phyloP scores from a whole-genome alignment of 2,888 invertebrate genomes.

The Coecobrya sp. region DNA sequence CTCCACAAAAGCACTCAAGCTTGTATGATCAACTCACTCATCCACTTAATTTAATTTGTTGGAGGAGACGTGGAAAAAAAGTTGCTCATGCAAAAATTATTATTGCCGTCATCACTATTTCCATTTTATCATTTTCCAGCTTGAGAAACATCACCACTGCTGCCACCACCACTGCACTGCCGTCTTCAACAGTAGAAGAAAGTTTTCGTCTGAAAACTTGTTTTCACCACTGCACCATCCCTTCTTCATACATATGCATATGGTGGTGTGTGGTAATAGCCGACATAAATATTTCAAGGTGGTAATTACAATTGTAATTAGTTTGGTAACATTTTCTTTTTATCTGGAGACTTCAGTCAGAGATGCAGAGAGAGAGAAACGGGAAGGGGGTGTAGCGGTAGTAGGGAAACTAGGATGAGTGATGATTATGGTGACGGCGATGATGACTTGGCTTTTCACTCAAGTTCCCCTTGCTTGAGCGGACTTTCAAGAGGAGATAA shows the following conservation, averaged over 20 bases:
- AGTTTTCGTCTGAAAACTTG: slow-evolving; percentile 6
- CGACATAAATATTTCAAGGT: slow-evolving; percentile 25
- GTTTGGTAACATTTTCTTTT: background rate
- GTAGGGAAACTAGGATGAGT: background rate
- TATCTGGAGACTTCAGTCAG: background rate
- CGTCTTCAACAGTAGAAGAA: background rate
- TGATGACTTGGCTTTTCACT: slow-evolving; percentile 30
- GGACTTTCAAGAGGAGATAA: background rate
- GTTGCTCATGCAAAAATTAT: slow-evolving; percentile 23
- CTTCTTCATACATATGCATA: background rate
- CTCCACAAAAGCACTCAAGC: background rate
- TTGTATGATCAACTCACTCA: slow-evolving; percentile 23
- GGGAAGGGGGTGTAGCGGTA: slow-evolving; percentile 1
- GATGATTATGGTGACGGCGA: slow-evolving; percentile 45
- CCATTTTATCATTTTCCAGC: slow-evolving; percentile 27
- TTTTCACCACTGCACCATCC: background rate
- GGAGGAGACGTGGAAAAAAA: slow-evolving; percentile 36
- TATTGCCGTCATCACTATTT: slow-evolving; percentile 12
- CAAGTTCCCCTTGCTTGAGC: background rate
- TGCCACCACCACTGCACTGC: no score
- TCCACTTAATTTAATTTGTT: slow-evolving; percentile 49
- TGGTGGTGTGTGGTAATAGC: background rate
- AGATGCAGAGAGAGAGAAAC: background rate
- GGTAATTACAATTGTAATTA: slow-evolving; percentile 42
- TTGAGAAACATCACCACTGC: background rate